These are phyloP conservation scores for Rhegmatorhina hoffmannsi DNA, from an alignment of 2,113 vertebrate species.

Conservation along the genomic window DNA sequence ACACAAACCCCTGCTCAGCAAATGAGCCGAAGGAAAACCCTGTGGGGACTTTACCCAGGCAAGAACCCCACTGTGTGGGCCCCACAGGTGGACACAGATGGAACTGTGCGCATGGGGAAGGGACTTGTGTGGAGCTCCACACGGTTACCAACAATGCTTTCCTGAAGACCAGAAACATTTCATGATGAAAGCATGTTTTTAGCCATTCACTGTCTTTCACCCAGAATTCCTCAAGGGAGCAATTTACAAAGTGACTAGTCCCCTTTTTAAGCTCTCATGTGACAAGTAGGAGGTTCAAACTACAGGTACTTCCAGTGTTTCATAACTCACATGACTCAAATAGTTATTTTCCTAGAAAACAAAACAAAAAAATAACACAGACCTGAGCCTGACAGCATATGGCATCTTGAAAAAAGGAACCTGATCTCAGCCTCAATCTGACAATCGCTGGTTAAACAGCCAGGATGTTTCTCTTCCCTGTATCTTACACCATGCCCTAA, in stretches of 20 bases:
- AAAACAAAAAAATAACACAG: neutral
- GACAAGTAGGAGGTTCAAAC: neutral
- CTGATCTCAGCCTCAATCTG: neutral
- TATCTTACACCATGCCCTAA: neutral
- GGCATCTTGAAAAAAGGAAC: neutral
- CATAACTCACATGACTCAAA: neutral
- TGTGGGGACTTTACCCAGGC: accelerated
- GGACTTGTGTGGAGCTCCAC: neutral
- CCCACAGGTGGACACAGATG: no score
- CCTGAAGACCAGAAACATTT: neutral
- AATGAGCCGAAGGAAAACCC: neutral
- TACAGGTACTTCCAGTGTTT: neutral
- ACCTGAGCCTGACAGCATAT: accelerated
- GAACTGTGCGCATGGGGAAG: accelerated
- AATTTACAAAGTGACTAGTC: neutral
- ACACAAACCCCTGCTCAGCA: neutral
- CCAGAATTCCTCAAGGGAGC: neutral
- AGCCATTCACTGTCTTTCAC: neutral
- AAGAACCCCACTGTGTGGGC: neutral
- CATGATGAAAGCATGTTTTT: neutral
- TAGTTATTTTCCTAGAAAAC: neutral
- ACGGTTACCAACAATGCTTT: neutral
- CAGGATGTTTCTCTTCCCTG: neutral
- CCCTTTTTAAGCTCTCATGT: neutral
- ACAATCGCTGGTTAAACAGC: neutral